Conservation (phyloP, 2,113 vertebrate species). For the Aegotheles bennettii region DNA sequence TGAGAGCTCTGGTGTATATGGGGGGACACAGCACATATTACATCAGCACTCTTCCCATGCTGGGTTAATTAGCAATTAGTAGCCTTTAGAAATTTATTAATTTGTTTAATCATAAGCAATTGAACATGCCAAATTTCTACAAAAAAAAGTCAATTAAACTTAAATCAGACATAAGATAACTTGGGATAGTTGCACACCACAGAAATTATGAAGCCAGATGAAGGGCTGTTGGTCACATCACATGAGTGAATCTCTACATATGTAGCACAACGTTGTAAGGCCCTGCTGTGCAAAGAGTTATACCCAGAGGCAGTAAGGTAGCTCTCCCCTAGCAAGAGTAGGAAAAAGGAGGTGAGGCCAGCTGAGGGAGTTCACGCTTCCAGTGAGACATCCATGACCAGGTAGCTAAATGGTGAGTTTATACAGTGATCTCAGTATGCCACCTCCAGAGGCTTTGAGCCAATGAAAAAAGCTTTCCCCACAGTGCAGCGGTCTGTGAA, state of each 20-base stretch:
- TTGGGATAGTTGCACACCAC: neutral
- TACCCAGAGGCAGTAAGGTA: neutral
- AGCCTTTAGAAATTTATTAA: neutral
- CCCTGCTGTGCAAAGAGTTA: neutral
- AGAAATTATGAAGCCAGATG: neutral
- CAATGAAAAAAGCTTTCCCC: neutral
- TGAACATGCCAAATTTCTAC: neutral
- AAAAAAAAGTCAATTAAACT: neutral
- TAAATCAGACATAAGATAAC: neutral
- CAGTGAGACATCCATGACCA: neutral
- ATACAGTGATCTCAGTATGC: neutral
- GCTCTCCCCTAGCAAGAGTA: neutral
- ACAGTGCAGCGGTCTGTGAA: neutral
- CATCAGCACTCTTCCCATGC: neutral
- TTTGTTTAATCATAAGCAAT: neutral
- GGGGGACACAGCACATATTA: neutral
- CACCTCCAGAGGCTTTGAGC: neutral
- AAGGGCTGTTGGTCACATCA: neutral
- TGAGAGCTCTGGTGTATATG: neutral
- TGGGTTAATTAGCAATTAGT: neutral
- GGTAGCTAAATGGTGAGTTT: neutral
- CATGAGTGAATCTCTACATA: neutral
- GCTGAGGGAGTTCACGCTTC: rapidly evolving
- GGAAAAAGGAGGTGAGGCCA: neutral
- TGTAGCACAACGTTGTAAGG: neutral